These are phyloP conservation scores for Chloroceryle inda DNA, from an alignment of 2,797 vertebrate genomes.

Conservation along the genomic window DNA sequence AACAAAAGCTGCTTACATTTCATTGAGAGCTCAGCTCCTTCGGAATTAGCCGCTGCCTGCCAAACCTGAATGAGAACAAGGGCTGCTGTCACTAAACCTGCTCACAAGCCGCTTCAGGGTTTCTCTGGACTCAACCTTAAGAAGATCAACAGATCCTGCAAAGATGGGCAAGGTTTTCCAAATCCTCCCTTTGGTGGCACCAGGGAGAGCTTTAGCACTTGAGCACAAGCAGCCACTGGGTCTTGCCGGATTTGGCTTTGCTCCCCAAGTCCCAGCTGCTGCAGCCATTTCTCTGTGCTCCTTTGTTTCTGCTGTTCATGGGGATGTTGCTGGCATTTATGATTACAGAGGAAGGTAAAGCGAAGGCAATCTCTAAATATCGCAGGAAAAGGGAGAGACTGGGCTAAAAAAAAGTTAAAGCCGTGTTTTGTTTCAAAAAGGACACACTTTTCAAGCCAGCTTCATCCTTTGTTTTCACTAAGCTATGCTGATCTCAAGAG, in stretches of 20 bases:
- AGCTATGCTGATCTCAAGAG: accelerated
- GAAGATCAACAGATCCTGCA: neutral
- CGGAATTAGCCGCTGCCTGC: neutral
- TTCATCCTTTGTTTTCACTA: neutral
- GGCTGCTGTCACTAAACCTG: neutral
- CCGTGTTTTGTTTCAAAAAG: neutral
- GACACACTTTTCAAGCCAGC: neutral
- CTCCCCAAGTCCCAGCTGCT: neutral
- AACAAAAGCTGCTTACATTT: constrained; percentile 42
- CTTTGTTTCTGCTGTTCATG: neutral
- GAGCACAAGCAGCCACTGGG: neutral
- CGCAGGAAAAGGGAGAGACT: neutral
- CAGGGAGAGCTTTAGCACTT: neutral
- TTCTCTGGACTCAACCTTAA: neutral
- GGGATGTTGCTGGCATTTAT: neutral
- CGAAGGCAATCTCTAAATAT: neutral
- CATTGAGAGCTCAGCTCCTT: neutral
- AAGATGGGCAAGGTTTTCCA: neutral
- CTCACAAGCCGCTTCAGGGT: neutral
- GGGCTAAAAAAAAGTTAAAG: neutral
- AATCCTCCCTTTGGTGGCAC: neutral
- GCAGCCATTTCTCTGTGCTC: neutral
- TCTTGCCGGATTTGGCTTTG: neutral
- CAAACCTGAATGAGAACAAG: constrained; percentile 33
- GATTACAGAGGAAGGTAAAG: neutral